phyloP scores from a whole-genome alignment of 2,797 vertebrate genomes.

The Glossophaga mutica region DNA sequence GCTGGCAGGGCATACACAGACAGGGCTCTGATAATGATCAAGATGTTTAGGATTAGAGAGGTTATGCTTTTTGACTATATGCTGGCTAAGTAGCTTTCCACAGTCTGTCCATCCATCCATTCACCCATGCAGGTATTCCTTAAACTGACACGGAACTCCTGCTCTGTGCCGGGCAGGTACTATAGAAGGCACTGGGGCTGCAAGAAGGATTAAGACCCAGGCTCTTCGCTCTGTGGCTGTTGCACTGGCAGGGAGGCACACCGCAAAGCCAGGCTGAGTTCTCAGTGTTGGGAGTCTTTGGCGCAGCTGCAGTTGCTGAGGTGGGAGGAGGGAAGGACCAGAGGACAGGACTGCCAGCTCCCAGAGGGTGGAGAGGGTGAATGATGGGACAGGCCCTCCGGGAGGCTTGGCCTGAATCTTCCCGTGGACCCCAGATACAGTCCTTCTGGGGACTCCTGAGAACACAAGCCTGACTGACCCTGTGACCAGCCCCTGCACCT shows the following conservation, averaged over 20 bases:
- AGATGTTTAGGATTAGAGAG: background rate
- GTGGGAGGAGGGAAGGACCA: background rate
- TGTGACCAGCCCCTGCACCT: background rate
- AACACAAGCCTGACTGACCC: background rate
- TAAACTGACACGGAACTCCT: background rate
- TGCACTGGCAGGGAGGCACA: background rate
- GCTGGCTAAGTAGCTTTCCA: background rate
- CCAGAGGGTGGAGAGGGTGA: background rate
- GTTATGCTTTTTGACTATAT: background rate
- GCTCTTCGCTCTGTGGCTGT: background rate
- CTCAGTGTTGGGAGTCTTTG: conserved; percentile 20
- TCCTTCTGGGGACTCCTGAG: background rate
- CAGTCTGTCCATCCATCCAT: too few relatives aligned
- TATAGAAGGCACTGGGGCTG: background rate
- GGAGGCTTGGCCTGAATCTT: background rate
- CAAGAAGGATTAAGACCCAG: background rate
- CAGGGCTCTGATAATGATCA: background rate
- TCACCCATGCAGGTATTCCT: background rate
- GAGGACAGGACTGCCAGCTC: background rate
- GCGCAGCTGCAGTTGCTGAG: background rate
- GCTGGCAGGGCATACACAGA: background rate
- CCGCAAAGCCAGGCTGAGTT: conserved; percentile 17
- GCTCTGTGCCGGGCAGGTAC: background rate
- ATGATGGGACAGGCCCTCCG: background rate
- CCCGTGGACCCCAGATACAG: background rate